Evolutionary conservation across 2,113 vertebrate species (phyloP).

Genomic region (Globicephala melas): DNA sequence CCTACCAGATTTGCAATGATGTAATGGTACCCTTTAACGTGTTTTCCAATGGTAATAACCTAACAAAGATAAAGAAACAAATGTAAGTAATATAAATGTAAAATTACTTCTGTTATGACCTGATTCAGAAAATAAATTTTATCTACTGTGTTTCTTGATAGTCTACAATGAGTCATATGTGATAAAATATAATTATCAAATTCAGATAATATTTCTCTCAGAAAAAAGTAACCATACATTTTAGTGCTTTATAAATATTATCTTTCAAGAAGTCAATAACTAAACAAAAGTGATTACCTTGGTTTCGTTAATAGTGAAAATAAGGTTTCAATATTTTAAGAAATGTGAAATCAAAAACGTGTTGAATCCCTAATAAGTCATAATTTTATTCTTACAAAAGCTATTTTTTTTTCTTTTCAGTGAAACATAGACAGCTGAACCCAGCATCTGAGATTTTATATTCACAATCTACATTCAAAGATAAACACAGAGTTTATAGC

Average conservation of each 20-base stretch:
- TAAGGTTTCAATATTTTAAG: background rate
- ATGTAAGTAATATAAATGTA: background rate
- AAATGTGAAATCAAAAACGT: background rate
- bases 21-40: slow-evolving; percentile 99
- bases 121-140: background rate
- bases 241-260: background rate
- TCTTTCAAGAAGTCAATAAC: background rate
- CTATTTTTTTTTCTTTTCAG: background rate
- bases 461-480: background rate
- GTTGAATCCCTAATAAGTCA: background rate
- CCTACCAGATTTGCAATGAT: slow-evolving; percentile 99
- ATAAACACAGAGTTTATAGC: background rate
- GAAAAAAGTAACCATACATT: background rate
- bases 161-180: background rate
- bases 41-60: slow-evolving; percentile 98
- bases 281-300: background rate
- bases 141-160: background rate
- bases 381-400: background rate
- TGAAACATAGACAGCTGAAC: background rate
- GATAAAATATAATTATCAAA: background rate
- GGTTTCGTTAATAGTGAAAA: background rate
- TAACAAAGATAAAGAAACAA: slow-evolving; percentile 76
- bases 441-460: background rate
- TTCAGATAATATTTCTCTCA: background rate
- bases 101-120: background rate